These are phyloP conservation scores for cattle (Bos taurus) DNA, from an alignment of 2,113 vertebrate genomes.

Conservation along the genomic window ARS-UCD2.0 NC_037333.1:72067501-72068000, in stretches of 20 bases:
- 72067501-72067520: not conserved
- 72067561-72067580: not conserved
- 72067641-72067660: not conserved
- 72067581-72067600: not conserved
- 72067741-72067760: not conserved
- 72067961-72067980: not conserved
- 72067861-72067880: not conserved
- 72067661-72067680: not conserved
- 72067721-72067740: not conserved
- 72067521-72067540: not conserved
- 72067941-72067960: not conserved
- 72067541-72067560: not conserved
- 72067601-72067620: not conserved
- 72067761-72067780: not conserved
- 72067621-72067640: not conserved
- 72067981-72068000: not conserved
- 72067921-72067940: not conserved
- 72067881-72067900: accelerated
- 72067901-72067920: not conserved
- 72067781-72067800: not conserved
- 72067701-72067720: not conserved
- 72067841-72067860: not conserved
- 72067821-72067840: not conserved
- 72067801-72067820: not conserved
- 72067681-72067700: not conserved